Conservation (phyloP, 1,140 invertebrate species). For the Dendrolimus kikuchii region DNA sequence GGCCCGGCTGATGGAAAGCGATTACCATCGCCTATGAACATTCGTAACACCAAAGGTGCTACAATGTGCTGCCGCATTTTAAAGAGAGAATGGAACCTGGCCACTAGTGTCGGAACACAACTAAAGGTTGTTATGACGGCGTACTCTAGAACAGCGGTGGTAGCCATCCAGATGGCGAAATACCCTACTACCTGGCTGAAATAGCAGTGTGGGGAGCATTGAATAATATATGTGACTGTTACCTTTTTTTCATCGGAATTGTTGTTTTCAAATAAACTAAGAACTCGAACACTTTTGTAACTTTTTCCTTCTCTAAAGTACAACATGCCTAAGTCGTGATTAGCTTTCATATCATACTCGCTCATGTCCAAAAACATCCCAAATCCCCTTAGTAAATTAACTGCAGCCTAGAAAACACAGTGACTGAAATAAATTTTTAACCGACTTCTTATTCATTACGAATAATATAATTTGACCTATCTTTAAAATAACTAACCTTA, state of each 20-base stretch:
- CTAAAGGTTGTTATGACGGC: no score
- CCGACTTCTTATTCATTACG: no score
- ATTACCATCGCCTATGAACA: no score
- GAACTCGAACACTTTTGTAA: constrained; percentile 11
- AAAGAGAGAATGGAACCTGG: no score
- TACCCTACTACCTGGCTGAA: not conserved
- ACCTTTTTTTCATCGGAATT: constrained; percentile 12
- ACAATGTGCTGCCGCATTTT: no score
- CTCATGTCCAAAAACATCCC: constrained; percentile 9
- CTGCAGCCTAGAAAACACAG: constrained; percentile 12
- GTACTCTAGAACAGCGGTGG: no score
- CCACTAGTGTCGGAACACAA: no score
- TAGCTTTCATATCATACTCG: constrained; percentile 13
- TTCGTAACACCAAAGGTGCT: no score
- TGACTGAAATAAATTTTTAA: constrained; percentile 3
- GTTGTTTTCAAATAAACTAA: constrained; percentile 18
- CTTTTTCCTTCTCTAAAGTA: constrained; percentile 10
- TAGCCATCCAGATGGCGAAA: not conserved
- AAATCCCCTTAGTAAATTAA: constrained; percentile 2
- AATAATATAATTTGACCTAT: no score
- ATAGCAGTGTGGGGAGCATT: not conserved
- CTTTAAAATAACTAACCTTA: constrained; percentile 15
- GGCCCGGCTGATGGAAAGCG: no score
- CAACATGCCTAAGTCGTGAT: constrained; percentile 10
- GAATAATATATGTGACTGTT: constrained; percentile 1